Conservation (phyloP, 2,113 vertebrate genomes). For the Antigone vipio region DNA sequence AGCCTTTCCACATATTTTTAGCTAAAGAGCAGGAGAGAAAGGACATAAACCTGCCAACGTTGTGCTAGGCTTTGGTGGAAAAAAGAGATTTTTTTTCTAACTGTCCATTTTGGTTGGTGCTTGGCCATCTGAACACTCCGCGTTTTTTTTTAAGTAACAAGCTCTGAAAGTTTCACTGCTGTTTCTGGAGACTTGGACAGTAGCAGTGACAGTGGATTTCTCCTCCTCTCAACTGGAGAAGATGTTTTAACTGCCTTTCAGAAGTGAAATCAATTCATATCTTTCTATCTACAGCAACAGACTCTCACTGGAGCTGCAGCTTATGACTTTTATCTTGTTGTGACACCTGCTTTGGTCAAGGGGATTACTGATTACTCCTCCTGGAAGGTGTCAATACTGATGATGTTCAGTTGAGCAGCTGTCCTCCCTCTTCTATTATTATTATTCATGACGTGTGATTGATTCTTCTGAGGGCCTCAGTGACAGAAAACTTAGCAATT, state of each 20-base stretch:
- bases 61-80: background rate
- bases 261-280: background rate
- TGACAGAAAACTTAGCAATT: background rate
- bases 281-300: background rate
- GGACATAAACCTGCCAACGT: background rate
- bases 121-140: background rate
- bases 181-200: background rate
- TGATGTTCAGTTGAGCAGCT: slow-evolving; percentile 5
- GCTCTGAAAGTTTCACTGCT: background rate
- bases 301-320: background rate
- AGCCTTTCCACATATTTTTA: background rate
- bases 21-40: background rate
- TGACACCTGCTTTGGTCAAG: slow-evolving; percentile 34
- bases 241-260: background rate
- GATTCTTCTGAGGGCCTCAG: background rate
- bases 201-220: background rate
- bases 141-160: background rate
- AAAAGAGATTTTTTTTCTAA: background rate
- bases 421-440: slow-evolving; percentile 8
- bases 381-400: slow-evolving; percentile 30
- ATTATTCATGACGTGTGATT: background rate
- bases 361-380: slow-evolving; percentile 4
- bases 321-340: slow-evolving; percentile 33
- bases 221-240: background rate
- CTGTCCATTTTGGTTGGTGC: background rate